Percentiles rank a stretch among this genome's conserved stretches.
phyloP scores from a whole-genome alignment of 2,888 invertebrate genomes.

The Caradrina kadenii region DNA sequence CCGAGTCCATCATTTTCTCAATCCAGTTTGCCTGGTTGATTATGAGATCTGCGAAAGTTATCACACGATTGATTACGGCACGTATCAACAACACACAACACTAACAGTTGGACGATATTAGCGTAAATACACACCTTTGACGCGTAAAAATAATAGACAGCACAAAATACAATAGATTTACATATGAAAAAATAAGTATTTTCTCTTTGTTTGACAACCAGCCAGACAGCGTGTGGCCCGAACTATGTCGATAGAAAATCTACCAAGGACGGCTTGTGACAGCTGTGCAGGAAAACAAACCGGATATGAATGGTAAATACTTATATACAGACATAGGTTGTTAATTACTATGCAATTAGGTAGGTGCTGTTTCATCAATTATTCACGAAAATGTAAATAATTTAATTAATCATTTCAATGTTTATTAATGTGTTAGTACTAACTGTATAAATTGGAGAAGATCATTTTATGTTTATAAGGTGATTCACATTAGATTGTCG shows the following conservation, averaged over 20 bases:
- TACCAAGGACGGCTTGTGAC: conserved; percentile 44
- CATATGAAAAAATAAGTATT: conserved; percentile 66
- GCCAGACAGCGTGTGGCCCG: conserved; percentile 66
- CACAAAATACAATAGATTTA: conserved; percentile 75
- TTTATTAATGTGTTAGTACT: neutral
- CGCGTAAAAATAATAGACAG: conserved; percentile 66
- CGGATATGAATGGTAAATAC: conserved; percentile 26
- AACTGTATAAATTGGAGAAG: neutral
- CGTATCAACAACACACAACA: conserved; percentile 45
- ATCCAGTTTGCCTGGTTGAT: conserved; percentile 85
- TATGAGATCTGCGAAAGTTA: conserved; percentile 81
- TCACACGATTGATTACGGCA: conserved; percentile 55
- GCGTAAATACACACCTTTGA: conserved; percentile 69
- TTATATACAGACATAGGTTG: conserved; percentile 12
- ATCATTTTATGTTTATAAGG: too few relatives aligned
- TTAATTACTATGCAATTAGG: conserved; percentile 22
- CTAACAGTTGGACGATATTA: conserved; percentile 29
- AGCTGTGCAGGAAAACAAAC: conserved; percentile 49
- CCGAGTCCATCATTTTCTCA: conserved; percentile 87
- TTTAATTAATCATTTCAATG: neutral
- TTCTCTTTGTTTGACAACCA: conserved; percentile 82
- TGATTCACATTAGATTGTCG: too few relatives aligned
- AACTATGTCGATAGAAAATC: conserved; percentile 35
- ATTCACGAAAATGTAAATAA: conserved; percentile 32
- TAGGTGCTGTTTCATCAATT: conserved; percentile 19